These are phyloP conservation scores for Odontothrips loti DNA, from an alignment of 2,888 invertebrate genomes.

Conservation along the genomic window DNA sequence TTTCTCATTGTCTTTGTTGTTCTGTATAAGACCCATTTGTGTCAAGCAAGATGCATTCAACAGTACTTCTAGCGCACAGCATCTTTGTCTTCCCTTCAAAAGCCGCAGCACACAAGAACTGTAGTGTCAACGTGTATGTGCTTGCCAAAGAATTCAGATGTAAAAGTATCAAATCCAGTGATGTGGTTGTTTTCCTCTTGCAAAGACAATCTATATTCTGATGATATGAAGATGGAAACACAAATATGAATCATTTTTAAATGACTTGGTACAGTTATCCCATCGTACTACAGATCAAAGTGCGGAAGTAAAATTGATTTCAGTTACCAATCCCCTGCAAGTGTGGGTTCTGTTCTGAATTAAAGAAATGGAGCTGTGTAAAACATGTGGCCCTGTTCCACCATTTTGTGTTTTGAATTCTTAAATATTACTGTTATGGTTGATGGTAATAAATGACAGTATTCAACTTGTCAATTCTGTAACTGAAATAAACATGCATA, in stretches of 20 bases:
- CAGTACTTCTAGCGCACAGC: constrained; percentile 19
- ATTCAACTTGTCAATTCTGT: constrained; percentile 25
- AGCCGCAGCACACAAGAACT: neutral
- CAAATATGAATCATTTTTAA: neutral
- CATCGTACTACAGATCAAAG: no score
- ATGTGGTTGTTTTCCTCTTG: constrained; percentile 18
- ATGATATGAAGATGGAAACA: neutral
- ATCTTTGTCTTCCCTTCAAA: constrained; percentile 14
- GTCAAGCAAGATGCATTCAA: constrained; percentile 9
- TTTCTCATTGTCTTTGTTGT: neutral
- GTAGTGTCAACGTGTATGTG: neutral
- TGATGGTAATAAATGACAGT: neutral
- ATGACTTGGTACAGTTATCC: neutral
- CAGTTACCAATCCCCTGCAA: constrained; percentile 19
- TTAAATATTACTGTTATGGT: constrained; percentile 20
- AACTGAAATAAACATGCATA: constrained; percentile 21
- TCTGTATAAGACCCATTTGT: neutral
- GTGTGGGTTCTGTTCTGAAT: neutral
- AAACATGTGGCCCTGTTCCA: neutral
- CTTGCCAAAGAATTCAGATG: neutral
- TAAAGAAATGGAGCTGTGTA: neutral
- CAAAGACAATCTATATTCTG: constrained; percentile 11
- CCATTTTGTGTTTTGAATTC: constrained; percentile 4
- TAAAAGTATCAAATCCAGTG: neutral
- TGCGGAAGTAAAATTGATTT: neutral